These are phyloP conservation scores for Columba janthina DNA, from an alignment of 2,113 vertebrate genomes.

Conservation along the genomic window DNA sequence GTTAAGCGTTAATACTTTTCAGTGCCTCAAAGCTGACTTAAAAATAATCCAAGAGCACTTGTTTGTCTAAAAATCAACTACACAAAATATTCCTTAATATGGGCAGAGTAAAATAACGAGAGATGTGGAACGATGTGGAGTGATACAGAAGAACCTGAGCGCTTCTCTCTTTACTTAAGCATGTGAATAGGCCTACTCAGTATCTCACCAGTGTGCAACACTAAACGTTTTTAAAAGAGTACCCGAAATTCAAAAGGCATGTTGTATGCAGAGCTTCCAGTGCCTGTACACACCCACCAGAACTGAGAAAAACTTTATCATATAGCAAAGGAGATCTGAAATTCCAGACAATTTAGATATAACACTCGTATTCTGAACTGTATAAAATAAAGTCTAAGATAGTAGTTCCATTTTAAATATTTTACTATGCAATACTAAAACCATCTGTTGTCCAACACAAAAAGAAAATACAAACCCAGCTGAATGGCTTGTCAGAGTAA, in stretches of 20 bases:
- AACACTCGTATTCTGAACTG: neutral
- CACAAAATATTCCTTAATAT: neutral
- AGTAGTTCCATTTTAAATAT: conserved; percentile 18
- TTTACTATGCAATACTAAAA: conserved; percentile 68
- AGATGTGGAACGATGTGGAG: neutral
- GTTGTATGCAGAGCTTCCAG: neutral
- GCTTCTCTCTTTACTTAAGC: neutral
- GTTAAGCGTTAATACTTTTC: neutral
- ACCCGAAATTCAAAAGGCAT: neutral
- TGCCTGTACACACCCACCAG: rapidly evolving
- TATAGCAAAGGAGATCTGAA: neutral
- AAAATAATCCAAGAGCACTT: neutral
- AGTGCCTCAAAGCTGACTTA: neutral
- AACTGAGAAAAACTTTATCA: neutral
- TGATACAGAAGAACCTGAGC: neutral
- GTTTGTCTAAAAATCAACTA: neutral
- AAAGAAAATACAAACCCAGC: conserved; percentile 55
- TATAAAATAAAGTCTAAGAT: neutral
- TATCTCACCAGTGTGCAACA: neutral
- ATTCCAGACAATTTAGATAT: neutral
- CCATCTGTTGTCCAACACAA: conserved; percentile 47
- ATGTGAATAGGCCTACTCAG: neutral
- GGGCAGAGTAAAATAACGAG: neutral
- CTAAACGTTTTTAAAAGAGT: neutral
- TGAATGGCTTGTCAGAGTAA: conserved; percentile 13